Percentiles rank a stretch among this genome's conserved stretches.
Evolutionary conservation across 2,888 invertebrate genomes (phyloP).

Genomic region (Dicranocentrus wangi): DNA sequence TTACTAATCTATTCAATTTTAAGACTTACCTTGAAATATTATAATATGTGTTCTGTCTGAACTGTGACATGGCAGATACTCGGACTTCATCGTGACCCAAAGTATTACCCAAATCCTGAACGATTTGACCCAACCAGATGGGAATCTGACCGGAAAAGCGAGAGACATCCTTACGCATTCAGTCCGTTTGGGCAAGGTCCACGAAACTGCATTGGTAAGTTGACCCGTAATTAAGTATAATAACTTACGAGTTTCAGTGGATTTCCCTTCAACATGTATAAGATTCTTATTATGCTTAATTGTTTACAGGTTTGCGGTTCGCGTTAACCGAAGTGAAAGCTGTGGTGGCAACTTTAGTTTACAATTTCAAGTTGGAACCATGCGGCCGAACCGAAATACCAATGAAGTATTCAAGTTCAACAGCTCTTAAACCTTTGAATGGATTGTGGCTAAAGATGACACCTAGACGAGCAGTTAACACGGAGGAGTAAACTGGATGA

Average conservation of each 20-base stretch:
- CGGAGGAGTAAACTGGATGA: background rate
- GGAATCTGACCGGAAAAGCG: conserved; percentile 78
- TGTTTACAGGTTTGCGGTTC: conserved; percentile 76
- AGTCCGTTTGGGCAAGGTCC: conserved; percentile 74
- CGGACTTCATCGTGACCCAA: background rate
- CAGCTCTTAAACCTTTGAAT: conserved; percentile 1
- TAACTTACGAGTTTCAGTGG: background rate
- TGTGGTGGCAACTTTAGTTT: conserved; percentile 76
- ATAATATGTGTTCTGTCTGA: too few relatives aligned
- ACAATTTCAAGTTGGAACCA: conserved; percentile 76
- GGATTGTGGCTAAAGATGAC: background rate
- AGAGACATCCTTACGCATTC: conserved; percentile 77
- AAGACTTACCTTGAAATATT: too few relatives aligned
- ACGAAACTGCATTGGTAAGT: conserved; percentile 22
- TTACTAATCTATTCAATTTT: too few relatives aligned
- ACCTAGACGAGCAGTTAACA: background rate
- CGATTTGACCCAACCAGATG: conserved; percentile 80
- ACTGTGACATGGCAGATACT: too few relatives aligned
- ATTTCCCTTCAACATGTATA: background rate
- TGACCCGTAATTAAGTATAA: background rate
- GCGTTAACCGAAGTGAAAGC: conserved; percentile 77
- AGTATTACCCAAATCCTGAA: conserved; percentile 75
- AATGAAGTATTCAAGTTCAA: conserved; percentile 7
- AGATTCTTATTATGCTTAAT: background rate
- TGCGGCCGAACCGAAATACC: conserved; percentile 76